A percentile compares a stretch with the other conserved stretches of the same genome.
These are phyloP conservation scores for Tilapia sparmanii DNA, from an alignment of 2,113 vertebrate genomes.

Conservation along the genomic window DNA sequence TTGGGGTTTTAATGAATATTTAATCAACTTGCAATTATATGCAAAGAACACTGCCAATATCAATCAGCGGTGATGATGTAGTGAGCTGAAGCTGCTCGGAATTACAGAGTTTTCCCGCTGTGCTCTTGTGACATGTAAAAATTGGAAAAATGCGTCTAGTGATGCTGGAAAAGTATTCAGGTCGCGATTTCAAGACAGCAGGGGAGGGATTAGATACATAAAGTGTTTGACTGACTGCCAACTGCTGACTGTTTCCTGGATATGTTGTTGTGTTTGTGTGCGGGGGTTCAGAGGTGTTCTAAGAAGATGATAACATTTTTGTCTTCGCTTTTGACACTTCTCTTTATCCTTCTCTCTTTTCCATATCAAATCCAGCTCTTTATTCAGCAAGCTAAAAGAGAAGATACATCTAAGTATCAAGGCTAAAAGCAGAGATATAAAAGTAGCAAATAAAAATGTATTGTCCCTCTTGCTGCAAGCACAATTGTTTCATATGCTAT, in stretches of 20 bases:
- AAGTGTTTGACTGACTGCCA: conserved; percentile 22
- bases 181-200: not conserved
- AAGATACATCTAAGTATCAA: not conserved
- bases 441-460: not conserved
- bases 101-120: not conserved
- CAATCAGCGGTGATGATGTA: not conserved
- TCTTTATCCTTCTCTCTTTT: not conserved
- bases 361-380: not conserved
- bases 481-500: not conserved
- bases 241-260: not conserved
- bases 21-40: not conserved
- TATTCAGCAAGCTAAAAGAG: not conserved
- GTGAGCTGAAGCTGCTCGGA: not conserved
- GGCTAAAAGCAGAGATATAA: not conserved
- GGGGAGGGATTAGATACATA: conserved; percentile 7
- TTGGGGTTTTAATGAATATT: not conserved
- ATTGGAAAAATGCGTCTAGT: not conserved
- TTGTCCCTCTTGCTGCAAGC: not conserved
- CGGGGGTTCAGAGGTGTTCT: not conserved
- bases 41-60: not conserved
- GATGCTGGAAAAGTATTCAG: not conserved
- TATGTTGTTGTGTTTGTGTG: conserved; percentile 6
- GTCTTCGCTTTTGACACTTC: conserved; percentile 23
- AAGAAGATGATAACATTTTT: conserved; percentile 1
- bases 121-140: not conserved